Evolutionary conservation across 1,140 invertebrate species (phyloP).

Genomic region (Listronotus oregonensis): DNA sequence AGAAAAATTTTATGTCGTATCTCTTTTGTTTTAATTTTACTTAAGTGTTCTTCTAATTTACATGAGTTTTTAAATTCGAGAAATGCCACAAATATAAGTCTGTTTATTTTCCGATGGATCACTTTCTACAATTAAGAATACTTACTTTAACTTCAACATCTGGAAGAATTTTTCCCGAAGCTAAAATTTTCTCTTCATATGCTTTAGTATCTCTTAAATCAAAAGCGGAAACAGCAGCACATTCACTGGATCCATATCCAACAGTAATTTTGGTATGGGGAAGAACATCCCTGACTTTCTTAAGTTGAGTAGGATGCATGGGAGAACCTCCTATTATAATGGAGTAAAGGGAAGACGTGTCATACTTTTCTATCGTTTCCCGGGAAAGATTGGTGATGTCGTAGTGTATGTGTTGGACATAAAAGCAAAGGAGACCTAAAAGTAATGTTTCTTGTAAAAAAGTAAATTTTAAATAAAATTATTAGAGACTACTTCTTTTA

Average conservation of each 20-base stretch:
- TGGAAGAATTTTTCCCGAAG: constrained; percentile 50
- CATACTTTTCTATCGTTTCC: constrained; percentile 49
- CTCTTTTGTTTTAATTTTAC: too few relatives aligned
- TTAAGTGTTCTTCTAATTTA: too few relatives aligned
- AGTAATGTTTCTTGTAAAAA: constrained; percentile 1
- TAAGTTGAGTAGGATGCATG: constrained; percentile 47
- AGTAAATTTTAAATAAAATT: constrained; percentile 1
- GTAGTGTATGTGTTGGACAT: constrained; percentile 50
- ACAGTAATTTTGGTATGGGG: constrained; percentile 51
- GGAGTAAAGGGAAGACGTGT: constrained; percentile 51
- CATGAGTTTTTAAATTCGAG: too few relatives aligned
- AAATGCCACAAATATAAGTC: too few relatives aligned
- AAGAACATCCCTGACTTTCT: constrained; percentile 49
- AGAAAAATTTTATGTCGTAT: too few relatives aligned
- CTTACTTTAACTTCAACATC: constrained; percentile 56
- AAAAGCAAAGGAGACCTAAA: constrained; percentile 52
- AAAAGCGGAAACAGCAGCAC: constrained; percentile 42
- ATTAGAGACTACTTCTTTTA: neutral
- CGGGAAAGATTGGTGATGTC: constrained; percentile 49
- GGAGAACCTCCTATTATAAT: constrained; percentile 54
- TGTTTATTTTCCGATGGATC: too few relatives aligned
- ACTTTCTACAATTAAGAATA: too few relatives aligned
- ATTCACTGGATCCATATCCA: constrained; percentile 58
- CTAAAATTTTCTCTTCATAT: constrained; percentile 46
- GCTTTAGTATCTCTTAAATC: constrained; percentile 31